Base-by-base conservation (phyloP, 2,113 vertebrate species). In the Spea multiplicata region DNA sequence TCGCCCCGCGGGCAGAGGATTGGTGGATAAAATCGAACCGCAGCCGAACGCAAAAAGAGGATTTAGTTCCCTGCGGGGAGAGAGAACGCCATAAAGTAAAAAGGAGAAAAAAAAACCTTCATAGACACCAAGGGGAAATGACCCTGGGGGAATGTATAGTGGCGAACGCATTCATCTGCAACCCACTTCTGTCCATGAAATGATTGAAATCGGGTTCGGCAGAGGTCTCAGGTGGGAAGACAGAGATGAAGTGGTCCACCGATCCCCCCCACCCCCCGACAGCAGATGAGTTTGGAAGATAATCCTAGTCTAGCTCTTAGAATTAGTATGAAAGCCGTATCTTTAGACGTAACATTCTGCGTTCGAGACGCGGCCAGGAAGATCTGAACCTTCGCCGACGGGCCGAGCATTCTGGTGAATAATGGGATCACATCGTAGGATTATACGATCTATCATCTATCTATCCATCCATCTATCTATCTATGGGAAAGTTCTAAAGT, bases 11-110 rank as follows among this genome's bases (percentile, higher is more conserved):
- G 73, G 64, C 82, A 86, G 73, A 75, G 66, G 85, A 81, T 86
- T 86, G 83, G 70, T 83, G 68, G 81, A 82, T 84, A 82, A 86
- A 88, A 86, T 82, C 84, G 82, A 88, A 82, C 84, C 71, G 47
- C 0, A 0, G 78, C 81, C 83, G 83, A 84, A 84, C 86, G 82
- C 82, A 77, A 83, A 86, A 88, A 82, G 83, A 86, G 81, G 84
- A 81, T 78, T 81, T 84, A 85, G 80, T 80, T 75, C 16, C 84
- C 71, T 82, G 57, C 81, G 48, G 1, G 8, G 82, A 82, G 73
- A 3, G 44, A 45, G 2, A 4, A 8, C 74, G 78, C 45, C 78
- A 82, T 86, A 85, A 86, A 83, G 81, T 48, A 55, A 44, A 68
- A 71, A 68, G 74, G 75, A 57, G 59, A 64, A 72, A 71, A 52